Percentiles rank a stretch among this genome's conserved stretches.
Conservation (phyloP, 2,113 vertebrate species). For the Ptilonorhynchus violaceus region DNA sequence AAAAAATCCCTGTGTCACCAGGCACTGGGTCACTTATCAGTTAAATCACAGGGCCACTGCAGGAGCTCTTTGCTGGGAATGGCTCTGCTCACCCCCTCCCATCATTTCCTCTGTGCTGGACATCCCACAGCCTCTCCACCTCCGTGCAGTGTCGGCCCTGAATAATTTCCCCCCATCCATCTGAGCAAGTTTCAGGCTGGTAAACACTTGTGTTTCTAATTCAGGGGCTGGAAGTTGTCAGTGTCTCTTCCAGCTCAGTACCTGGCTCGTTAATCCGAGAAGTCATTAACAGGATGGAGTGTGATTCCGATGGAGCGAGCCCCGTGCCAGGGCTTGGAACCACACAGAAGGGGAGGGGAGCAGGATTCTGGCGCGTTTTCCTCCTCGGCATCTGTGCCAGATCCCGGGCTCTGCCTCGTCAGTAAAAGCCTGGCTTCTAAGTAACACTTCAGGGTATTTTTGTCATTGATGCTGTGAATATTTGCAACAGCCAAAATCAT, state of each 20-base stretch:
- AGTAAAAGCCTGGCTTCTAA: background rate
- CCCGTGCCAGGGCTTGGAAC: background rate
- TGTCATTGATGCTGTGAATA: background rate
- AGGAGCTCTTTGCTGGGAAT: too few relatives aligned
- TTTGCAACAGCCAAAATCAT: background rate
- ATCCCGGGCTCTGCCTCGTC: background rate
- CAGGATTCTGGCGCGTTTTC: background rate
- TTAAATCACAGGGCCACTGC: too few relatives aligned
- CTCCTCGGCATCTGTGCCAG: background rate
- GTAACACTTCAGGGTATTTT: background rate
- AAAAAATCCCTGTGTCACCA: background rate
- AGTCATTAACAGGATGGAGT: background rate
- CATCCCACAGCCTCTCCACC: background rate
- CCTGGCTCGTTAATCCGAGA: background rate
- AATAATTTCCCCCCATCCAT: background rate
- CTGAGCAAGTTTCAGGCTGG: background rate
- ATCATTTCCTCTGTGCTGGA: too few relatives aligned
- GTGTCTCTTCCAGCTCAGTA: background rate
- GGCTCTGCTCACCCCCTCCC: background rate
- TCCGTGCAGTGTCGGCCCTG: background rate
- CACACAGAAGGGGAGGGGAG: background rate
- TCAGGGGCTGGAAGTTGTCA: background rate
- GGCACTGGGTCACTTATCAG: fast-evolving
- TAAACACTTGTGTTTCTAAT: background rate
- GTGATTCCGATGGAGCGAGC: background rate